phyloP scores from a whole-genome alignment of 1,140 invertebrate species.

The Ooceraea biroi region DNA sequence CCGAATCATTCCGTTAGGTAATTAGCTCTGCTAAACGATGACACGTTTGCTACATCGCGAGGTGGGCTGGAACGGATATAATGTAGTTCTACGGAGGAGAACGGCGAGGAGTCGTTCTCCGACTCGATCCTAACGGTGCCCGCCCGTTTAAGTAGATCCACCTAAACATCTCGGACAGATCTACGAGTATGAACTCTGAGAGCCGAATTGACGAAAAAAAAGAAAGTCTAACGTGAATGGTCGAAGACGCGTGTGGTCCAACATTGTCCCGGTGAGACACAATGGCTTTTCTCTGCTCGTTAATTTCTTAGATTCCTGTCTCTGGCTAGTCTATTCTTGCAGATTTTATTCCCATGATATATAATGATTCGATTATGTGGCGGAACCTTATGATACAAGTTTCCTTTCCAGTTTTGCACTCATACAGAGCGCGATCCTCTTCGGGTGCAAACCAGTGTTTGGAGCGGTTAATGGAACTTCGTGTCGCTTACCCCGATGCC shows the following conservation, averaged over 20 bases:
- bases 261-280: slow-evolving; percentile 1
- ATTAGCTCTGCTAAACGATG: slow-evolving; percentile 40
- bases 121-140: slow-evolving; percentile 40
- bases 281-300: not conserved
- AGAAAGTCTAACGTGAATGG: not conserved
- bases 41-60: slow-evolving; percentile 27
- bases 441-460: slow-evolving; percentile 55
- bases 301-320: not conserved
- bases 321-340: not conserved
- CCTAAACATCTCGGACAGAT: slow-evolving; percentile 20
- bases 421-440: slow-evolving; percentile 36
- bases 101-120: slow-evolving; percentile 20
- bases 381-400: slow-evolving; percentile 31
- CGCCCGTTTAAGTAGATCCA: slow-evolving; percentile 30
- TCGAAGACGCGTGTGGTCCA: not conserved
- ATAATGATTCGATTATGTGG: slow-evolving; percentile 23
- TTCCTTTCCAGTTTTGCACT: slow-evolving; percentile 20
- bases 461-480: slow-evolving; percentile 50
- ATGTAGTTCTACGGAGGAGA: slow-evolving; percentile 1
- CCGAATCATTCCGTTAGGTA: slow-evolving; percentile 46
- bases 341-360: slow-evolving; percentile 35
- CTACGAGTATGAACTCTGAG: not conserved
- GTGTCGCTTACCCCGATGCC: slow-evolving; percentile 42
- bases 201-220: not conserved
- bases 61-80: slow-evolving; percentile 12